Base-by-base conservation (phyloP, 2,888 invertebrate genomes). In the Notodonta ziczac region DNA sequence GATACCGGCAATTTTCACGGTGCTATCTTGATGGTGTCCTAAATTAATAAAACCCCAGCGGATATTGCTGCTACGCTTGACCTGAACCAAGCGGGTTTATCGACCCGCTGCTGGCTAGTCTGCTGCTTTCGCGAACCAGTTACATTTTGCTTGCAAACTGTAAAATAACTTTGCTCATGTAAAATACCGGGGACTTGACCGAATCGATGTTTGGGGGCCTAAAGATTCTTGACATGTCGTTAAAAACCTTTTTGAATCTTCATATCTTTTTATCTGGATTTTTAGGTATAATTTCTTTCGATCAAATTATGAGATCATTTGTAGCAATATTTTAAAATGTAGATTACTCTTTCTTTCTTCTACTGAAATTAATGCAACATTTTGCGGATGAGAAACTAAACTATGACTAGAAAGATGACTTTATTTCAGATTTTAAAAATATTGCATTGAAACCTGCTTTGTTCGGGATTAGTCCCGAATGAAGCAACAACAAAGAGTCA, bases 61-160 rank as follows among this genome's bases (percentile, higher is more conserved):
- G 70, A 65, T 63, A 59, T 57, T 61, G 59, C 68, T 60, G 69
- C 53, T 62, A 69, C 69, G 73, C 66, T 68, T 73, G 77, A 76
- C 73, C 73, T 70, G 69, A 65, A 63, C 61, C 59, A 56, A 57
- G 62, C 59, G 66, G 72, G 80, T 77, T 79, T 80, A 76, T 80
- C 77, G 82, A 81, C 82, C 81, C 69, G 73, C 65, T 24, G 35
- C 4, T 73, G 64, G 61, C 60, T 72, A 69, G 73, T 69, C 70
- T 70, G 70, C 69, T 65, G 62, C 60, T 16, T 52, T 51, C 55
- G 42, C 59, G 56, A 62, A 59, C 60, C 42, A 63, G 57, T 63
- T 60, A 59, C 60, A 63, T 64, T 62, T 24, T 24, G 10, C 32
- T 7, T 9, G 32, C 51, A 51, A 51, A 9, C 16, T 51, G 24